phyloP scores from a whole-genome alignment of 1,140 invertebrate species.

The Pseudomyrmex concolor region DNA sequence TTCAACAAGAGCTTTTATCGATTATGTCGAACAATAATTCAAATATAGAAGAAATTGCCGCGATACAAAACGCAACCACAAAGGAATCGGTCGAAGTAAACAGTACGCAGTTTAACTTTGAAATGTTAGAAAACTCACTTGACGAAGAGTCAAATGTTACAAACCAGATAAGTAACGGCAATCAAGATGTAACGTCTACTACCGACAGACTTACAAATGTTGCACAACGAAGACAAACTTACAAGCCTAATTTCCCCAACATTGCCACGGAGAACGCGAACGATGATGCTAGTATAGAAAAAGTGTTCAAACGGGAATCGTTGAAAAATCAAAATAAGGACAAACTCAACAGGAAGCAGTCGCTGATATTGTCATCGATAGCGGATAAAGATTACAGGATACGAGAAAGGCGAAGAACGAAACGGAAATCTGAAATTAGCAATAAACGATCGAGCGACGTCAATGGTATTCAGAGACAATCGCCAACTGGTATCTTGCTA shows the following conservation, averaged over 20 bases:
- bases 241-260: constrained; percentile 6
- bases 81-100: neutral
- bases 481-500: constrained; percentile 81
- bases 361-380: constrained; percentile 17
- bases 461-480: constrained; percentile 82
- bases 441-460: constrained; percentile 70
- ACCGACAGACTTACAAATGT: neutral
- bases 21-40: neutral
- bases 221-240: constrained; percentile 1
- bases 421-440: constrained; percentile 32
- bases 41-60: neutral
- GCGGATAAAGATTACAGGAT: neutral
- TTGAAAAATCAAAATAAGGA: constrained; percentile 37
- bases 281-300: constrained; percentile 48
- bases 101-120: neutral
- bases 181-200: constrained; percentile 1
- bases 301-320: constrained; percentile 56
- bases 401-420: constrained; percentile 30
- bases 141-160: neutral
- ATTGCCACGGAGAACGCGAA: neutral
- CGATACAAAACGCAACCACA: neutral
- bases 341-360: neutral
- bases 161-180: neutral
- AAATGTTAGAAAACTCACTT: neutral
- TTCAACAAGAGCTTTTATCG: neutral